A percentile compares a stretch with the other conserved stretches of the same genome.
Conservation (phyloP, 1,140 invertebrate genomes). For the Drosophila lowei region DNA sequence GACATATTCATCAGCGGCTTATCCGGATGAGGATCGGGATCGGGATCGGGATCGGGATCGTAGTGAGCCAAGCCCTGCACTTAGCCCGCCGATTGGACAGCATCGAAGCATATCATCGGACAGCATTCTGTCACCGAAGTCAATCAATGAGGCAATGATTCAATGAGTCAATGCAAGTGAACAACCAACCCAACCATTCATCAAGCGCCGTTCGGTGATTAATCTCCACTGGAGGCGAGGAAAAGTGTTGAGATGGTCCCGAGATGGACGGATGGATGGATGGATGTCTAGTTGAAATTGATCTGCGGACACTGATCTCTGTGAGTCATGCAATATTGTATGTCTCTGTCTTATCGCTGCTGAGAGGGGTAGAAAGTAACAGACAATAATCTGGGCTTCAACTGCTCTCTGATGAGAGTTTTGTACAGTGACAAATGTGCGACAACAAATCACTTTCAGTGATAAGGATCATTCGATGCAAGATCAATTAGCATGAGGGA, state of each 20-base stretch:
- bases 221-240: conserved; percentile 25
- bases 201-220: conserved; percentile 51
- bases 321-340: conserved; percentile 59
- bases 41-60: conserved; percentile 21
- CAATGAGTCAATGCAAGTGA: conserved; percentile 23
- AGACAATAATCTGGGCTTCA: conserved; percentile 14
- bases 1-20: conserved; percentile 68
- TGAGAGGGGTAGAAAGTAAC: conserved; percentile 5
- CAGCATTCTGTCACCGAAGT: conserved; percentile 33
- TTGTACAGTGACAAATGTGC: conserved; percentile 73
- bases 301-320: conserved; percentile 23
- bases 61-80: neutral
- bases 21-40: conserved; percentile 43
- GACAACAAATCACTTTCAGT: conserved; percentile 68
- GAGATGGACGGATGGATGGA: conserved; percentile 19
- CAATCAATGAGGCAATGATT: conserved; percentile 17
- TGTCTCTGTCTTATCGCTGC: conserved; percentile 46
- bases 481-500: neutral
- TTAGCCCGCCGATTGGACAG: conserved; percentile 9
- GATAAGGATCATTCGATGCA: conserved; percentile 48
- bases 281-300: conserved; percentile 22
- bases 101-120: neutral
- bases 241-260: conserved; percentile 56
- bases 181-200: conserved; percentile 50
- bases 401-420: conserved; percentile 49